Conservation (phyloP, 2,888 invertebrate genomes). For the Mimachlamys varia region DNA sequence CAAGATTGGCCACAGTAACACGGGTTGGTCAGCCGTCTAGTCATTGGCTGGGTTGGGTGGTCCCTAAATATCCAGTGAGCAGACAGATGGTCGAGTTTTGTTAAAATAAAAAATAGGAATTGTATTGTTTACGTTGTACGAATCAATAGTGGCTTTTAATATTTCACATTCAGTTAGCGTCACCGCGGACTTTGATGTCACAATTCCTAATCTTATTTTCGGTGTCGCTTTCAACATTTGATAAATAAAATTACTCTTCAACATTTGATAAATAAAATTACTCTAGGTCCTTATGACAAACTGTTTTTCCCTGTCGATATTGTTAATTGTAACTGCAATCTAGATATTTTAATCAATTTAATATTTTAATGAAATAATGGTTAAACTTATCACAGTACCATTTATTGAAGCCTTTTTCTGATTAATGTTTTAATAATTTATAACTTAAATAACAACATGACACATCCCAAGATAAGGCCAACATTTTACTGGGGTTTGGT, state of each 20-base stretch:
- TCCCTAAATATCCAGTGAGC: neutral
- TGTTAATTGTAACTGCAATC: neutral
- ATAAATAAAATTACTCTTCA: neutral
- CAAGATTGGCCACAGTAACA: conserved; percentile 12
- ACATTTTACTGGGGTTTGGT: too few relatives aligned
- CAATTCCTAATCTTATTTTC: too few relatives aligned
- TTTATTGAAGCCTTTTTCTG: too few relatives aligned
- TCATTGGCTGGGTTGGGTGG: conserved; percentile 28
- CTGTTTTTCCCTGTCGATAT: neutral
- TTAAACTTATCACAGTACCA: too few relatives aligned
- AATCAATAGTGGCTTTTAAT: neutral
- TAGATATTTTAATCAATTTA: too few relatives aligned
- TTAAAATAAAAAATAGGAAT: neutral
- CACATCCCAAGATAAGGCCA: too few relatives aligned
- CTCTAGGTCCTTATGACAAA: neutral
- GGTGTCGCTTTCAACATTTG: too few relatives aligned
- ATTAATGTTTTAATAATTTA: too few relatives aligned
- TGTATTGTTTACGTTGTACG: neutral
- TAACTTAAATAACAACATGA: too few relatives aligned
- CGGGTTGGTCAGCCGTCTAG: neutral
- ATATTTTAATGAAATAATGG: too few relatives aligned
- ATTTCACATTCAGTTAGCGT: neutral
- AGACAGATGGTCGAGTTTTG: neutral
- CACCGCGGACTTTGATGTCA: neutral
- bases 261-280: neutral